These are phyloP conservation scores for Diaphora mendica DNA, from an alignment of 2,888 invertebrate genomes.

Conservation along the genomic window DNA sequence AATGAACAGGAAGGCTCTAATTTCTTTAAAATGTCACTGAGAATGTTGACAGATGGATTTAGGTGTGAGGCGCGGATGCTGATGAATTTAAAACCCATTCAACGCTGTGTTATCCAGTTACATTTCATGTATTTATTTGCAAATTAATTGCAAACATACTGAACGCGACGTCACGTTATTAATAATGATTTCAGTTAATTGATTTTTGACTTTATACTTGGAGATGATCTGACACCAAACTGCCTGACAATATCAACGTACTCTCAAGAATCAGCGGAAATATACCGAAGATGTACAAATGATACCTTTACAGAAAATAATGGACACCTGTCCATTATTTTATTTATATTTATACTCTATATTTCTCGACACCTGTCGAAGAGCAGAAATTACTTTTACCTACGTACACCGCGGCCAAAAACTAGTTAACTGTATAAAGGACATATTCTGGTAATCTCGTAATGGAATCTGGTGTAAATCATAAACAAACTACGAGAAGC, in stretches of 20 bases:
- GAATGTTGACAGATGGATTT: conserved; percentile 47
- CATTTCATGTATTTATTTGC: neutral
- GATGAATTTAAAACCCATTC: conserved; percentile 47
- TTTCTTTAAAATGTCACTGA: conserved; percentile 50
- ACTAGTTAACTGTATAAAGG: conserved; percentile 17
- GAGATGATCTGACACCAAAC: neutral
- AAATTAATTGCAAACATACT: neutral
- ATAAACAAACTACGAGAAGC: conserved; percentile 46
- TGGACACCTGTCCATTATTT: too few relatives aligned
- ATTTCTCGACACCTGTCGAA: too few relatives aligned
- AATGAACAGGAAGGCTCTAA: conserved; percentile 52
- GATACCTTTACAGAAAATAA: neutral
- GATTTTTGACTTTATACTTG: neutral
- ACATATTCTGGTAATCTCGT: conserved; percentile 30
- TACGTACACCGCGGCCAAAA: neutral
- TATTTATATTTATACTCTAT: too few relatives aligned
- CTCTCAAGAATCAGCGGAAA: neutral
- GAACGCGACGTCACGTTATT: neutral
- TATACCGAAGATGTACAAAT: neutral
- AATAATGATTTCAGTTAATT: neutral
- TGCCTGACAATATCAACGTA: neutral
- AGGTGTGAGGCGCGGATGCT: conserved; percentile 25
- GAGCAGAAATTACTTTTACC: neutral
- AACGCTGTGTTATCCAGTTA: conserved; percentile 17
- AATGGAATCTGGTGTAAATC: conserved; percentile 49